phyloP scores from a whole-genome alignment of 92 coral and sea anemone genomes.

The Diadumene lineata region DNA sequence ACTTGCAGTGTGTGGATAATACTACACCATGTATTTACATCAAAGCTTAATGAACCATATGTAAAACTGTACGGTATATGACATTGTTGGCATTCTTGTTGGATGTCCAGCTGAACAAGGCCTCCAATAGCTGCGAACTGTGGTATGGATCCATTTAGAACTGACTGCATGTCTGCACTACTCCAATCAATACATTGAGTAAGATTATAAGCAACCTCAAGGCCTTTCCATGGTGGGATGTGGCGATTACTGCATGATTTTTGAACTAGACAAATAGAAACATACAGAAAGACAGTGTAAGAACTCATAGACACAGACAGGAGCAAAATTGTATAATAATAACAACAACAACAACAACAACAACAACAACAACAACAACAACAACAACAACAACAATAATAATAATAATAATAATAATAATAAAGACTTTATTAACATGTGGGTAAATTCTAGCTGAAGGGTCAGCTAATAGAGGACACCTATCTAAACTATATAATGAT shows the following conservation, averaged over 20 bases:
- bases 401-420: no score
- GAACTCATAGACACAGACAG: background rate
- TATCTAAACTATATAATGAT: no score
- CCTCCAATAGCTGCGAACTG: slow-evolving; percentile 10
- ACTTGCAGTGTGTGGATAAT: slow-evolving; percentile 64
- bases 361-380: no score
- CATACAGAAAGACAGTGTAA: background rate
- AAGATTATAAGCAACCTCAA: slow-evolving; percentile 32
- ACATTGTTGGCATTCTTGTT: background rate
- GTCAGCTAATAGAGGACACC: no score
- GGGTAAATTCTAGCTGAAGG: no score
- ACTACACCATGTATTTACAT: slow-evolving; percentile 62
- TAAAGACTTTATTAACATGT: no score
- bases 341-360: no score
- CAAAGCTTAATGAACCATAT: slow-evolving; percentile 50
- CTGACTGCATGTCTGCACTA: slow-evolving; percentile 1
- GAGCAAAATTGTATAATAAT: no score
- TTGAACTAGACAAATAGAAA: background rate
- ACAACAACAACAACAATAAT: no score
- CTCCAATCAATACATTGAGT: slow-evolving; percentile 22
- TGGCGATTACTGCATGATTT: background rate
- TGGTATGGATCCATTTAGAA: slow-evolving; percentile 11
- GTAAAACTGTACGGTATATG: slow-evolving; percentile 34
- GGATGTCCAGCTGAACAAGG: slow-evolving; percentile 3
- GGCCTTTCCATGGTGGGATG: slow-evolving; percentile 29